A percentile compares a stretch with the other conserved stretches of the same genome.
Evolutionary conservation across 2,888 invertebrate genomes (phyloP).

Genomic region (Aethes cnicana): DNA sequence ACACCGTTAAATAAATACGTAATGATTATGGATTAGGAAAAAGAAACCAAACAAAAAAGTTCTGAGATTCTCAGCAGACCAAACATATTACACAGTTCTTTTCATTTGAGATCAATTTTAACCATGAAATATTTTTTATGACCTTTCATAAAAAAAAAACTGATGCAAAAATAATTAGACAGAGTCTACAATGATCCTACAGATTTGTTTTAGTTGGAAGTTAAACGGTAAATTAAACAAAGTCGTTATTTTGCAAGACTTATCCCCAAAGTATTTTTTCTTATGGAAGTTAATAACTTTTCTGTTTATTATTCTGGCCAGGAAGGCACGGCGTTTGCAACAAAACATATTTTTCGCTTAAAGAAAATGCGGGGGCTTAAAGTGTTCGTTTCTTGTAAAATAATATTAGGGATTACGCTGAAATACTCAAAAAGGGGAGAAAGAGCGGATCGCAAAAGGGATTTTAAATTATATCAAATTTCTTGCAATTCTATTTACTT

Average conservation of each 20-base stretch:
- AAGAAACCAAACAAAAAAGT: no score
- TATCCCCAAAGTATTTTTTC: slow-evolving; percentile 46
- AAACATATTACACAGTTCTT: no score
- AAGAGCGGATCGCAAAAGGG: slow-evolving; percentile 37
- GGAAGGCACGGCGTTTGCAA: slow-evolving; percentile 42
- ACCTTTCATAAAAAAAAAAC: no score
- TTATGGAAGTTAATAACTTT: slow-evolving; percentile 59
- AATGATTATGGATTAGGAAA: no score
- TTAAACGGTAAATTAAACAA: slow-evolving; percentile 43
- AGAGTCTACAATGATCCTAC: background rate
- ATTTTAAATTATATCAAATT: slow-evolving; percentile 61
- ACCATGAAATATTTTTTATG: no score
- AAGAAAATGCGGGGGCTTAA: slow-evolving; percentile 70
- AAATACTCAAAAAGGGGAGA: slow-evolving; percentile 65
- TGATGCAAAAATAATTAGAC: slow-evolving; percentile 11
- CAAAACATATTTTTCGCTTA: slow-evolving; percentile 66
- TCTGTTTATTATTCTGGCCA: slow-evolving; percentile 61
- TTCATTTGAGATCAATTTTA: no score
- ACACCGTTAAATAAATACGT: no score
- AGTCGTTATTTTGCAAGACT: slow-evolving; percentile 39
- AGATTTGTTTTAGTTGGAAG: slow-evolving; percentile 28
- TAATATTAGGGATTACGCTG: slow-evolving; percentile 73
- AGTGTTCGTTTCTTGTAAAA: slow-evolving; percentile 64
- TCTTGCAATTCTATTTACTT: slow-evolving; percentile 42
- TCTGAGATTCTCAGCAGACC: no score